phyloP scores from a whole-genome alignment of 2,797 vertebrate genomes.

The Pangasius mekongensis region DNA sequence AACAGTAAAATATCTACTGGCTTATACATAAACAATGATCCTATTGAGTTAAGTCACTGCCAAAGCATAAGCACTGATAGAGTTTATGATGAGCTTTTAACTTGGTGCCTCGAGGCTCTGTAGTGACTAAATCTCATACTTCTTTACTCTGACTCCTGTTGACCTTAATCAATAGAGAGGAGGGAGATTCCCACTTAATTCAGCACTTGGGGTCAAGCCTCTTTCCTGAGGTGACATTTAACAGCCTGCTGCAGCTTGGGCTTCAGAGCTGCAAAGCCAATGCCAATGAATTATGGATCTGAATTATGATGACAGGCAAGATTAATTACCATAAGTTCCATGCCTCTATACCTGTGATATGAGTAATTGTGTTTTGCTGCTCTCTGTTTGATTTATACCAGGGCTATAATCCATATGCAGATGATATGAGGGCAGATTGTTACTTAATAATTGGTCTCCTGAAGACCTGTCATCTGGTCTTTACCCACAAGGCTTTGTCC shows the following conservation, averaged over 20 bases:
- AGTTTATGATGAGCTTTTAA: neutral
- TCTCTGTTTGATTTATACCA: slow-evolving; percentile 58
- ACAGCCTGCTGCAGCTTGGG: neutral
- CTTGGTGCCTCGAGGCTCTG: slow-evolving; percentile 18
- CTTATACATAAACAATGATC: neutral
- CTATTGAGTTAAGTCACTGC: neutral
- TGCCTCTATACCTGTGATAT: slow-evolving; percentile 54
- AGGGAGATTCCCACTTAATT: slow-evolving; percentile 19
- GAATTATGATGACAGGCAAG: slow-evolving; percentile 54
- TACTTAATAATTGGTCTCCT: slow-evolving; percentile 67
- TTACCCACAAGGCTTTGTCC: slow-evolving; percentile 63
- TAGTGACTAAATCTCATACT: slow-evolving; percentile 19
- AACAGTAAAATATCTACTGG: neutral
- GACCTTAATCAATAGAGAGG: slow-evolving; percentile 40
- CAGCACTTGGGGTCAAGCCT: slow-evolving; percentile 12
- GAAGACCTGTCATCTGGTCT: slow-evolving; percentile 59
- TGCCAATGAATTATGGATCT: slow-evolving; percentile 60
- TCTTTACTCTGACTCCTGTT: slow-evolving; percentile 21
- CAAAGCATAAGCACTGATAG: neutral
- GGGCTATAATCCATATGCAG: slow-evolving; percentile 67
- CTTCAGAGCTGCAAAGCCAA: slow-evolving; percentile 39
- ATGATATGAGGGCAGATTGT: slow-evolving; percentile 66
- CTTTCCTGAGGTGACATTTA: slow-evolving; percentile 17
- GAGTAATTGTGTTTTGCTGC: slow-evolving; percentile 69
- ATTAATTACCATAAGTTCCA: slow-evolving; percentile 65